These are phyloP conservation scores for Atlantisia rogersi DNA, from an alignment of 2,113 vertebrate genomes.

Conservation along the genomic window DNA sequence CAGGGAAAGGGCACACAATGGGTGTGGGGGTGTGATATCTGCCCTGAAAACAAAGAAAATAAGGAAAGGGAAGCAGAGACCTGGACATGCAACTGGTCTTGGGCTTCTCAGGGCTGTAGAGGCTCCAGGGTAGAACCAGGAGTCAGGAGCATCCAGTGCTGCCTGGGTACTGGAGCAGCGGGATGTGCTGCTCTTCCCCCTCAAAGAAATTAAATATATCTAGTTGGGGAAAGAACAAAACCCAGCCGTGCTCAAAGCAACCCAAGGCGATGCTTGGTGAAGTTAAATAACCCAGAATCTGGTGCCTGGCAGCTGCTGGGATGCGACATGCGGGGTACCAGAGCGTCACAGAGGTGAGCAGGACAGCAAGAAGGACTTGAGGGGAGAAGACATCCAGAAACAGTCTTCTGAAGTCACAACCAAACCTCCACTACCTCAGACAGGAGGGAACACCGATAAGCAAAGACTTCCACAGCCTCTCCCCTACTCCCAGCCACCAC, in stretches of 20 bases:
- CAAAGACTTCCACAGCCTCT: background rate
- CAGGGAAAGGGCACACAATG: background rate
- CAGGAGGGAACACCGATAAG: background rate
- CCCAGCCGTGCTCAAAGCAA: background rate
- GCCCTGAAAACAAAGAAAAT: background rate
- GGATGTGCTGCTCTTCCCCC: background rate
- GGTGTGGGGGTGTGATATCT: too few relatives aligned
- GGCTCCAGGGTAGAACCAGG: background rate
- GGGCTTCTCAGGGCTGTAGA: background rate
- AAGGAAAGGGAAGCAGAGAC: background rate
- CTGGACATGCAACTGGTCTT: fast-evolving
- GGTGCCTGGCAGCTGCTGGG: background rate
- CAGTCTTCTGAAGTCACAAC: background rate
- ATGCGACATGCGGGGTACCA: background rate
- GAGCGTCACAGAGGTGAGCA: fast-evolving
- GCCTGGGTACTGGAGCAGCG: background rate
- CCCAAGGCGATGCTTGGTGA: background rate
- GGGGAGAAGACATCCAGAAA: background rate
- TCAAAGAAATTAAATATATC: background rate
- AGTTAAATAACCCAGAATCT: background rate
- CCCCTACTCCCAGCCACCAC: background rate
- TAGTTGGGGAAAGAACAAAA: background rate
- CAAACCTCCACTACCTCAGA: background rate
- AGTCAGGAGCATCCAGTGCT: background rate
- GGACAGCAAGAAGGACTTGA: background rate